These are phyloP conservation scores for Geococcyx californianus DNA, from an alignment of 2,113 vertebrate genomes.

Conservation along the genomic window DNA sequence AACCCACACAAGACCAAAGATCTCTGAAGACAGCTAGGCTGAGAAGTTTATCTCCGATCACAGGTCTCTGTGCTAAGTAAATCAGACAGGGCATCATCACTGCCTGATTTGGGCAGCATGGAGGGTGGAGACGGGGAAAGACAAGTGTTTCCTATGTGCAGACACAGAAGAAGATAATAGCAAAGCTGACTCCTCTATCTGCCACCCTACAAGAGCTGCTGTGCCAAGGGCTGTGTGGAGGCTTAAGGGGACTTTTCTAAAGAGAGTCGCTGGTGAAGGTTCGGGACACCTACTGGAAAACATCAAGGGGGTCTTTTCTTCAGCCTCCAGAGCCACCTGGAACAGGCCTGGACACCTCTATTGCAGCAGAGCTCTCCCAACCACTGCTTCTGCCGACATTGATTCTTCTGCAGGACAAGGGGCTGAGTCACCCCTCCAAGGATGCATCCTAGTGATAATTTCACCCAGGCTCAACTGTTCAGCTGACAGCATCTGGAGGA, in stretches of 20 bases:
- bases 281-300: not conserved
- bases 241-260: not conserved
- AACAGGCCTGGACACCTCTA: not conserved
- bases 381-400: not conserved
- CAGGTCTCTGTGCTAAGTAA: not conserved
- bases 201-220: not conserved
- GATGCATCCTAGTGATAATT: not conserved
- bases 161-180: not conserved
- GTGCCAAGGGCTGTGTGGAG: not conserved
- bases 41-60: not conserved
- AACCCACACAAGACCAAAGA: not conserved
- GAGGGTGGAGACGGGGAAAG: not conserved
- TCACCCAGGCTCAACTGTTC: not conserved
- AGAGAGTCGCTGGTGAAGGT: not conserved
- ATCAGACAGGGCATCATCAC: not conserved
- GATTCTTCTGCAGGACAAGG: not conserved
- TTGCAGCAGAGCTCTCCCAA: not conserved
- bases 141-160: rapidly evolving
- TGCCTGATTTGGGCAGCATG: rapidly evolving
- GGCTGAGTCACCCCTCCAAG: not conserved
- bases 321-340: not conserved
- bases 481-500: not conserved
- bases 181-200: not conserved
- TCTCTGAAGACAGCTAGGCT: not conserved
- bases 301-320: not conserved